Evolutionary conservation across 2,888 invertebrate species (phyloP), one percentile per base, ranked within the genome.

Genomic region (Vesta saturnalis): DNA sequence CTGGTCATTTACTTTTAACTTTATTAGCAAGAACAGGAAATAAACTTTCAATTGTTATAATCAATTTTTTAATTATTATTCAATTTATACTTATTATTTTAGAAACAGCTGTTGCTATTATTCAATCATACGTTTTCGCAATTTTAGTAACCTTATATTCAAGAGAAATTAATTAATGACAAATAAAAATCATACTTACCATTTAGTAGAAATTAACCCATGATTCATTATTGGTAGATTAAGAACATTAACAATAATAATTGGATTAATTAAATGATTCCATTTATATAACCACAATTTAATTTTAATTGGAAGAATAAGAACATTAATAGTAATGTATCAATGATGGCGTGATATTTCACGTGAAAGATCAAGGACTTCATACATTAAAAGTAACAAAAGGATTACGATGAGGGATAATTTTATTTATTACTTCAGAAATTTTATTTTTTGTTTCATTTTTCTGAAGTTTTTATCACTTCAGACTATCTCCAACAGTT

Each of bases 381-480:
- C 91, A 92, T 78, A 89, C 90, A 0, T 81, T 83, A 19, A 77
- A 83, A 78, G 90, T 91, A 1, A 83, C 84, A 8, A 85, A 84
- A 80, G 89, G 89, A 1, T 77, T 92, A 81, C 88, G 88, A 68
- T 88, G 88, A 86, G 91, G 91, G 75, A 91, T 92, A 89, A 89
- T 91, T 80, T 81, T 91, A 85, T 91, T 92, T 87, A 91, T 91
- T 89, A 81, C 88, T 4, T 91, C 91, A 56, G 91, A 92, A 88
- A 82, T 91, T 73, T 84, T 90, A 73, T 89, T 87, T 79, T 89
- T 89, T 77, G 78, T 87, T 59, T 85, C 86, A n/a, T 89, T 89
- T 80, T 89, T 89, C 80, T 89, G 87, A 83, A 84, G 86, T 49
- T 84, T 88, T 81, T 89, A 89, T 70, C 88, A 89, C 76, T 86